Evolutionary conservation across 2,888 invertebrate genomes (phyloP).

Genomic region (Lasioglossum calceatum): DNA sequence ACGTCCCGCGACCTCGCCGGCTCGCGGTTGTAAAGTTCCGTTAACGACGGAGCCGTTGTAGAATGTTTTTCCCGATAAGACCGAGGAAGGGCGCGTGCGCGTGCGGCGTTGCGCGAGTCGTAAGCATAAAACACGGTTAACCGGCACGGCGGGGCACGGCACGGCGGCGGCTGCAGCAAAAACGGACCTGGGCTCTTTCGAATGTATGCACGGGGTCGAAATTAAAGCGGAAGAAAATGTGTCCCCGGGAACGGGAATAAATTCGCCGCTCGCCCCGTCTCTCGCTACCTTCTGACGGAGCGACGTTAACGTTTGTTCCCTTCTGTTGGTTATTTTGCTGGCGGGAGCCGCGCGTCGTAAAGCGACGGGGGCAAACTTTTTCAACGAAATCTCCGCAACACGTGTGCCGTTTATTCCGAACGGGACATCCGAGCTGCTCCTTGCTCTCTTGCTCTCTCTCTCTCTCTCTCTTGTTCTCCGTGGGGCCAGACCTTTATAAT

Average conservation of each 20-base stretch:
- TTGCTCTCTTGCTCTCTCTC: neutral
- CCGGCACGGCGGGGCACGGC: neutral
- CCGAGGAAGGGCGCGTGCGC: slow-evolving; percentile 37
- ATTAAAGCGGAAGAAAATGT: slow-evolving; percentile 27
- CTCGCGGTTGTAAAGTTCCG: neutral
- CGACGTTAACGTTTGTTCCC: slow-evolving; percentile 5
- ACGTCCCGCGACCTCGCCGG: neutral
- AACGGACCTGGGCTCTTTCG: neutral
- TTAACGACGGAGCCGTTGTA: neutral
- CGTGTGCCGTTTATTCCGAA: slow-evolving; percentile 56
- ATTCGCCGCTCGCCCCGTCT: slow-evolving; percentile 19
- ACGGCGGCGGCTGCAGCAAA: neutral
- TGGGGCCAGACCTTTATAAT: slow-evolving; percentile 48
- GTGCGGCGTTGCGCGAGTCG: slow-evolving; percentile 54
- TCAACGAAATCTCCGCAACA: slow-evolving; percentile 42
- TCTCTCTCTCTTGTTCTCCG: neutral
- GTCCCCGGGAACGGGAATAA: slow-evolving; percentile 23
- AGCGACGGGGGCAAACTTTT: slow-evolving; percentile 19
- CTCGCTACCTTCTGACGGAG: slow-evolving; percentile 28
- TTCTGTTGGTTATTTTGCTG: slow-evolving; percentile 16
- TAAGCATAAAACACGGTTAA: slow-evolving; percentile 42
- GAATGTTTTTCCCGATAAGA: slow-evolving; percentile 7
- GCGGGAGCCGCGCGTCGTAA: neutral
- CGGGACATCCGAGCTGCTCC: slow-evolving; percentile 45
- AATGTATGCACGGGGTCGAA: slow-evolving; percentile 9